Base-by-base conservation (phyloP, 2,888 invertebrate species). In the Augiades crinisus region DNA sequence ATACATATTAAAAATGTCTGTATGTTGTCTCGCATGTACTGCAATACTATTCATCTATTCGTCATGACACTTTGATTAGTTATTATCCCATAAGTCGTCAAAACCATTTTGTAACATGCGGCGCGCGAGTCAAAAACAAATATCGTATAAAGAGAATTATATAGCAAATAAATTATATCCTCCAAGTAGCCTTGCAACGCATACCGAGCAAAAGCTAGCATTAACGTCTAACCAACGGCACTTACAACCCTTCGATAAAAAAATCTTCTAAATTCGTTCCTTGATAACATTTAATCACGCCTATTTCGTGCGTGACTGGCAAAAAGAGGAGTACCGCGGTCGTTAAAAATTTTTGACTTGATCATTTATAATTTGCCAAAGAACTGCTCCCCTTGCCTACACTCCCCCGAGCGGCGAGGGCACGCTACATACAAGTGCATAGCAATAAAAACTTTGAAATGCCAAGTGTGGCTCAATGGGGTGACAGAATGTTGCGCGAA, bases 361-460 rank as follows among this genome's bases (percentile, higher is more conserved):
- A 50, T 50, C 43, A 50, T 36, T 43, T 37, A 43, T 43, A 50
- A 50, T 50, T 44, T 30, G 36, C 50, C 16, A 51, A 44, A 44
- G 44, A 30, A 14, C 43, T 43, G 50, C 50, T 30, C 50, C 50
- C 50, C 36, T 43, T 30, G 10, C 40, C 24, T 21, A 27, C 41
- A 41, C 36, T 10, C 49, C 41, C 43, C 50, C 13, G 27, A 16
- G 16, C 27, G 22, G 12, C 27, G 8, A 30, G 50, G 50, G 36
- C 22, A 24, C 27, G 36, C 19, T 36, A 41, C 27, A 19, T 13
- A 41, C 17, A 22, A 50, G 41, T 50, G 50, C 50, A 50, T 50
- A 21, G 50, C 50, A 50, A 50, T 50, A 50, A 50, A 43, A 50
- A 50, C 50, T 44, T 44, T 43, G 36, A 50, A 50, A 50, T 50